Percentiles rank a stretch among this genome's conserved stretches.
Evolutionary conservation across 1,140 invertebrate genomes (phyloP).

Genomic region (Lethrus apterus): DNA sequence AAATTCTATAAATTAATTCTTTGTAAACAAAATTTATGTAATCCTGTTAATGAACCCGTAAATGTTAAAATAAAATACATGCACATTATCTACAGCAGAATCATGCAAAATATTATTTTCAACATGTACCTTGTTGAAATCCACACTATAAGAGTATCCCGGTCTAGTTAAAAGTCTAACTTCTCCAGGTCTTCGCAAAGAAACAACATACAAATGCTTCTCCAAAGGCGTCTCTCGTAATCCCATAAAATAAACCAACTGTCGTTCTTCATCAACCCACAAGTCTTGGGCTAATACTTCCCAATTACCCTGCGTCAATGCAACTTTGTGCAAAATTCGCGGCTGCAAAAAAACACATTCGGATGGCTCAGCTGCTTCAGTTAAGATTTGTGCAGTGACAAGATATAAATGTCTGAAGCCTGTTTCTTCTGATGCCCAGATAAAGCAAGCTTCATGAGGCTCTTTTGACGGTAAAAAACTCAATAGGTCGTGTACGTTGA

Average conservation of each 20-base stretch:
- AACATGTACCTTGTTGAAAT: constrained; percentile 66
- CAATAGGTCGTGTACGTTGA: constrained; percentile 86
- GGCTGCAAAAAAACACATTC: constrained; percentile 50
- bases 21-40: no score
- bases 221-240: constrained; percentile 73
- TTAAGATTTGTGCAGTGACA: constrained; percentile 50
- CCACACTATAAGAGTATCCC: constrained; percentile 70
- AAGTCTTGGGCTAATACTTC: constrained; percentile 69
- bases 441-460: constrained; percentile 57
- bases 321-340: constrained; percentile 55
- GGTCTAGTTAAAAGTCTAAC: constrained; percentile 63
- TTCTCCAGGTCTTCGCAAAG: constrained; percentile 56
- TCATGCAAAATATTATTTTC: neutral
- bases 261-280: constrained; percentile 65
- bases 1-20: neutral
- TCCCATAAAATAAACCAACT: constrained; percentile 75
- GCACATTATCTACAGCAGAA: neutral
- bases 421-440: constrained; percentile 89
- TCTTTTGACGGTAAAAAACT: constrained; percentile 67
- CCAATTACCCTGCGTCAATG: constrained; percentile 76
- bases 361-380: constrained; percentile 44
- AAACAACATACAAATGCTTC: constrained; percentile 76
- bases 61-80: neutral
- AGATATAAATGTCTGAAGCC: constrained; percentile 89
- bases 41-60: no score